Evolutionary conservation across 2,797 vertebrate genomes (phyloP), one percentile per base, ranked within the genome.

Genomic region (Rhinogobio ventralis): DNA sequence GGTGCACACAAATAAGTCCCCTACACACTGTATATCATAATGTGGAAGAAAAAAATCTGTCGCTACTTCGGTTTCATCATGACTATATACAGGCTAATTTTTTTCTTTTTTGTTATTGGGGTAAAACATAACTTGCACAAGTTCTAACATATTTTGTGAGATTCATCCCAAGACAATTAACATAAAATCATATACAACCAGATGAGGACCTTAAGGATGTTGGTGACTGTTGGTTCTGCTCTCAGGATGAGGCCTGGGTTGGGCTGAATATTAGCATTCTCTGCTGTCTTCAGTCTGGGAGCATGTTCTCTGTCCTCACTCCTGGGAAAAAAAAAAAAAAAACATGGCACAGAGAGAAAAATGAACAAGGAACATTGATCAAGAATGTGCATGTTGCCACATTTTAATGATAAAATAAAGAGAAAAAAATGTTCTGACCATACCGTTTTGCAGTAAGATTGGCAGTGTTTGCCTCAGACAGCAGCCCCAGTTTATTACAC

Each of bases 251-350:
- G 96, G 36, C 97, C 96, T 0, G 98, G 98, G 88, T 99, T 99
- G 0, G 98, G 98, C 89, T 99, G 98, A 93, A 99, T 99, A 89
- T 98, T 99, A 78, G 97, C 97, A 0, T 98, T 99, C 93, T 99
- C 98, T 0, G 96, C 96, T 0, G 97, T 98, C 83, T 97, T 99
- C 89, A 96, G 89, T 90, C 95, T 94, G 0, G 98, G 98, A 20
- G 96, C 94, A 0, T 97, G 95, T 87, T 99, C 96, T 91, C 98
- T 95, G 93, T 98, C 96, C 14, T 96, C 95, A 0, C 94, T 89
- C 85, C 97, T 97, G 85, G 53, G 55, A 10, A 25, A 25, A 14
- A 42, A 25, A 19, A 49, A 1, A 20, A 19, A 67, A 14, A 30
- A 6, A 9, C 8, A 85, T 17, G 10, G 13, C 46, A 42, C 30